phyloP scores from a whole-genome alignment of 1,140 invertebrate genomes.

The Acromyrmex heyeri region DNA sequence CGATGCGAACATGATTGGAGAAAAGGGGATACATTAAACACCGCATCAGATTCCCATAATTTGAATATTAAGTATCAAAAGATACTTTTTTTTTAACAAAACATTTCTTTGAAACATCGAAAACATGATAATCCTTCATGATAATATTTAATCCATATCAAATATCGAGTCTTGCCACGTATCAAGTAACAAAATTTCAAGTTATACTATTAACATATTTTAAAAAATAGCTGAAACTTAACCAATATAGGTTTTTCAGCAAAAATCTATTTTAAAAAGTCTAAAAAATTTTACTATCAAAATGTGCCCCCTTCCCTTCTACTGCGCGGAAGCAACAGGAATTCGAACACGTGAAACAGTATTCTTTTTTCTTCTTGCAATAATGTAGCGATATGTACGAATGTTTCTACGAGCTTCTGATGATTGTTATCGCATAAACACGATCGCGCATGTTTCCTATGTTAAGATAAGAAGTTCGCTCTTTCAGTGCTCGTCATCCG shows the following conservation, averaged over 20 bases:
- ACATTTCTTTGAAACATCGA: neutral
- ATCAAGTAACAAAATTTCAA: neutral
- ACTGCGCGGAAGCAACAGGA: neutral
- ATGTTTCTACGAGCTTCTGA: constrained; percentile 3
- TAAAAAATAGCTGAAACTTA: neutral
- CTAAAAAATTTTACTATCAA: neutral
- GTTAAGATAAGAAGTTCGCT: neutral
- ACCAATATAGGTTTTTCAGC: neutral
- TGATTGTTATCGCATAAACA: constrained; percentile 7
- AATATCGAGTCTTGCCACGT: neutral
- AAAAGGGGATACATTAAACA: constrained; percentile 17
- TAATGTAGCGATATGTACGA: constrained; percentile 23
- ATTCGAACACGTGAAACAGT: neutral
- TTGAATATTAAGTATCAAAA: neutral
- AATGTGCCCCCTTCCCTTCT: neutral
- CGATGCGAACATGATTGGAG: neutral
- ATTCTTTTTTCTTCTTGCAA: neutral
- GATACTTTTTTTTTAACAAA: neutral
- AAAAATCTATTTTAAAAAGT: constrained; percentile 14
- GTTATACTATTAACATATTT: neutral
- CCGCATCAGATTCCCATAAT: neutral
- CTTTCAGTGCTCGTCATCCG: neutral
- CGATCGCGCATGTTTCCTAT: neutral
- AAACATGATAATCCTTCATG: neutral
- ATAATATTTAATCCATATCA: neutral